Evolutionary conservation across 2,888 invertebrate genomes (phyloP).

Genomic region (Ernsta delagoae): DNA sequence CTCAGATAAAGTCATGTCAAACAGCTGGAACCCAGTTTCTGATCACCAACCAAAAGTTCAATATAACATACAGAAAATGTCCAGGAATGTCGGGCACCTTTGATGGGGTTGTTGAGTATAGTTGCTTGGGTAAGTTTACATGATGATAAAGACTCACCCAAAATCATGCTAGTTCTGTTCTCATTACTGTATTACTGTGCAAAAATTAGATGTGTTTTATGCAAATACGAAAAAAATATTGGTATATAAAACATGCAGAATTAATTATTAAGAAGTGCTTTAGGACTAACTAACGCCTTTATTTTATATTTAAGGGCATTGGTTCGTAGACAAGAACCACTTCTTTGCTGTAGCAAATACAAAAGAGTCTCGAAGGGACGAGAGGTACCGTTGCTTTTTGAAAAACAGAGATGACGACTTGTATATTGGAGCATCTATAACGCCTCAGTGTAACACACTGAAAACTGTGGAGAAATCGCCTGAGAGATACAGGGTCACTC

Average conservation of each 20-base stretch:
- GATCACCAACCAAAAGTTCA: conserved; percentile 98
- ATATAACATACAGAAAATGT: conserved; percentile 96
- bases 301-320: conserved; percentile 87
- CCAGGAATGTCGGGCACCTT: conserved; percentile 95
- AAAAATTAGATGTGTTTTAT: too few relatives aligned
- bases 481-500: conserved; percentile 93
- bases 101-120: conserved; percentile 96
- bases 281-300: too few relatives aligned
- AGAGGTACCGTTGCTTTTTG: conserved; percentile 96
- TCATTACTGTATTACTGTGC: too few relatives aligned
- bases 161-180: too few relatives aligned
- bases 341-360: conserved; percentile 99
- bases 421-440: conserved; percentile 96
- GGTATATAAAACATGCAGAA: too few relatives aligned
- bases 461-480: conserved; percentile 97
- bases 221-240: too few relatives aligned
- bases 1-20: conserved; percentile 96
- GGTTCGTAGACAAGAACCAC: conserved; percentile 98
- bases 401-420: conserved; percentile 97
- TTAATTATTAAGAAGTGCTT: too few relatives aligned
- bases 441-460: conserved; percentile 96
- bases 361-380: conserved; percentile 97
- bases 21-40: conserved; percentile 97
- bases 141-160: too few relatives aligned
- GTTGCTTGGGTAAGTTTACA: conserved; percentile 90